Percentiles rank a stretch among this genome's conserved stretches.
These are phyloP conservation scores for Caenorhabditis becei DNA, from an alignment of 2,888 invertebrate genomes.

Conservation along the genomic window DNA sequence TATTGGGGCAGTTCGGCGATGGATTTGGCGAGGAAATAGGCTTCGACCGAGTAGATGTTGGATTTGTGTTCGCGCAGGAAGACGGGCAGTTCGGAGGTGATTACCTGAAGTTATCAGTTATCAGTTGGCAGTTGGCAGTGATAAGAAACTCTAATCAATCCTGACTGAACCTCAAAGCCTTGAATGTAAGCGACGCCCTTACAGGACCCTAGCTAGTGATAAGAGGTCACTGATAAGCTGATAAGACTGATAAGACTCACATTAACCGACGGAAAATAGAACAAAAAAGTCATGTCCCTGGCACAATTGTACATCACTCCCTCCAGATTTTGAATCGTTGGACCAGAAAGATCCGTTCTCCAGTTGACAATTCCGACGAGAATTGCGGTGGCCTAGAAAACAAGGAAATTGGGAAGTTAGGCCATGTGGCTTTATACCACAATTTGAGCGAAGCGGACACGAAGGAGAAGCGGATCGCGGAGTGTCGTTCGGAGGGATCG, in stretches of 20 bases:
- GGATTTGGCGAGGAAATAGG: conserved; percentile 91
- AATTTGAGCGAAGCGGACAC: conserved; percentile 91
- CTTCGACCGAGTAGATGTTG: conserved; percentile 92
- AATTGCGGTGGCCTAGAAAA: conserved; percentile 68
- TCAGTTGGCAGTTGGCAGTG: too few relatives aligned
- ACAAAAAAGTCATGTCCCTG: conserved; percentile 91
- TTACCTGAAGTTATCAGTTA: conserved; percentile 85
- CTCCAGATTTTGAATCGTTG: conserved; percentile 73
- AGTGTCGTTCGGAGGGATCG: conserved; percentile 91
- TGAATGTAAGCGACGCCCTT: too few relatives aligned
- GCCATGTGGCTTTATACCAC: conserved; percentile 85
- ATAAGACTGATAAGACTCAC: conserved; percentile 85
- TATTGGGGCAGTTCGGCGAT: conserved; percentile 91
- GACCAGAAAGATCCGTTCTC: conserved; percentile 60
- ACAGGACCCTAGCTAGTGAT: too few relatives aligned
- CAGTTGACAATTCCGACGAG: conserved; percentile 73
- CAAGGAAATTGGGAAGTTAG: neutral
- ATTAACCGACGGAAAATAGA: conserved; percentile 93
- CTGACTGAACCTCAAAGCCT: too few relatives aligned
- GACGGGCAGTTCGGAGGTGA: conserved; percentile 91
- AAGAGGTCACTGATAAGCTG: too few relatives aligned
- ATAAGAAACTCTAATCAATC: too few relatives aligned
- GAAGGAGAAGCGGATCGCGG: conserved; percentile 92
- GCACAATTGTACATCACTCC: conserved; percentile 77
- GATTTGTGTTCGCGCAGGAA: conserved; percentile 92